Conservation (phyloP, 2,113 vertebrate genomes). For the Chlorodrepanis virens region DNA sequence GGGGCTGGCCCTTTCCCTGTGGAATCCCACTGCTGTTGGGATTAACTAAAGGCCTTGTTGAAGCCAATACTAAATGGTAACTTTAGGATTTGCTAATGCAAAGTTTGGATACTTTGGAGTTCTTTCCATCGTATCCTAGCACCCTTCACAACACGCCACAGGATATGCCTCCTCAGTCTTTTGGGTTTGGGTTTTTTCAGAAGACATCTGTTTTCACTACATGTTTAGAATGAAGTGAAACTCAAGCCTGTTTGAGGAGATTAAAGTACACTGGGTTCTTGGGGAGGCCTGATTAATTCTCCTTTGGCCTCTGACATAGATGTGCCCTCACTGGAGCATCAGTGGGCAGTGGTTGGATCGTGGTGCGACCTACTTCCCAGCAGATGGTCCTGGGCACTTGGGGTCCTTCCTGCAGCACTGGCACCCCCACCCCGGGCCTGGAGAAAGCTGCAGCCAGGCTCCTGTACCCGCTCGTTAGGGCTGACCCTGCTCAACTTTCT, state of each 20-base stretch:
- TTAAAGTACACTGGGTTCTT: neutral
- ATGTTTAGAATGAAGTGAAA: neutral
- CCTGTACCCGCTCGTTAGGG: constrained; percentile 69
- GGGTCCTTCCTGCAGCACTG: neutral
- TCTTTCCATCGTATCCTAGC: neutral
- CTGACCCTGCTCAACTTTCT: constrained; percentile 69
- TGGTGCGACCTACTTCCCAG: neutral
- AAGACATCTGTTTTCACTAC: neutral
- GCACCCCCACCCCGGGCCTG: neutral
- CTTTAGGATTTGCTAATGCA: neutral
- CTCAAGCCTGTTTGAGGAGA: neutral
- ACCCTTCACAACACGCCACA: neutral
- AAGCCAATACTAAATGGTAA: neutral
- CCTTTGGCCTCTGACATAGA: neutral
- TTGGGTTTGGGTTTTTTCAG: neutral
- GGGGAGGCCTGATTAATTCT: neutral
- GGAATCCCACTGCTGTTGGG: neutral
- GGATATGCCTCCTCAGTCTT: neutral
- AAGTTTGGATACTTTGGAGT: neutral
- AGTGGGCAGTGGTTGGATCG: neutral
- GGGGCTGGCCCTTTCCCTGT: neutral
- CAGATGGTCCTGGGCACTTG: neutral
- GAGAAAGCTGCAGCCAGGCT: constrained; percentile 49
- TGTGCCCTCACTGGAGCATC: neutral
- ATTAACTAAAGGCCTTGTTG: neutral